Percentiles rank a stretch among this genome's conserved stretches.
Conservation (phyloP, 2,797 vertebrate species). For the Sarcophilus harrisii region DNA sequence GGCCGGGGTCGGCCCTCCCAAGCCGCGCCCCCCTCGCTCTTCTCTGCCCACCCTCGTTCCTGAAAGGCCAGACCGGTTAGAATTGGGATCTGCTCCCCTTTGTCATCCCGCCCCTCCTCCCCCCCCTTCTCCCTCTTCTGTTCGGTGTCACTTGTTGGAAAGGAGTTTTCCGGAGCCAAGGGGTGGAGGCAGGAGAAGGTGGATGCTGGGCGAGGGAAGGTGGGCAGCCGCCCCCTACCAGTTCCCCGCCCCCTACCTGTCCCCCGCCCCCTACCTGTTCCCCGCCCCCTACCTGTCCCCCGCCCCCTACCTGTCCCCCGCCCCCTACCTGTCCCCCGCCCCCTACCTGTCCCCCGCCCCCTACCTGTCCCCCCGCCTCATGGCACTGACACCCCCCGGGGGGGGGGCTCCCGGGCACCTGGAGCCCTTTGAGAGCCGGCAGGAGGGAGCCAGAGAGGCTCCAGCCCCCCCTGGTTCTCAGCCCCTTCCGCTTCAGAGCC, state of each 20-base stretch:
- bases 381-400: too few species aligned
- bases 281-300: too few species aligned
- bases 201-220: constrained; percentile 3
- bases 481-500: neutral
- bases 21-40: neutral
- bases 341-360: too few species aligned
- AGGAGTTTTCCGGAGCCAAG: constrained; percentile 23
- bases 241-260: too few species aligned
- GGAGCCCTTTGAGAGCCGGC: too few species aligned
- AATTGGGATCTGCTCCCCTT: constrained; percentile 68
- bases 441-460: too few species aligned
- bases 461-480: too few species aligned
- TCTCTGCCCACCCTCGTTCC: constrained; percentile 5
- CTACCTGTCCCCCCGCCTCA: too few species aligned
- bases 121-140: constrained; percentile 7
- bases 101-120: constrained; percentile 60
- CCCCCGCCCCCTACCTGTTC: too few species aligned
- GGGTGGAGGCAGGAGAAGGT: neutral
- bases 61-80: constrained; percentile 80
- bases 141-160: constrained; percentile 33
- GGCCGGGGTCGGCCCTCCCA: neutral
- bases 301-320: too few species aligned
- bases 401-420: too few species aligned
- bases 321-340: constrained; percentile 4
- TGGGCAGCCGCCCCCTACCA: neutral